A percentile compares a stretch with the other conserved stretches of the same genome.
Evolutionary conservation across 1,140 invertebrate species (phyloP).

Genomic region (Penaeus chinensis): DNA sequence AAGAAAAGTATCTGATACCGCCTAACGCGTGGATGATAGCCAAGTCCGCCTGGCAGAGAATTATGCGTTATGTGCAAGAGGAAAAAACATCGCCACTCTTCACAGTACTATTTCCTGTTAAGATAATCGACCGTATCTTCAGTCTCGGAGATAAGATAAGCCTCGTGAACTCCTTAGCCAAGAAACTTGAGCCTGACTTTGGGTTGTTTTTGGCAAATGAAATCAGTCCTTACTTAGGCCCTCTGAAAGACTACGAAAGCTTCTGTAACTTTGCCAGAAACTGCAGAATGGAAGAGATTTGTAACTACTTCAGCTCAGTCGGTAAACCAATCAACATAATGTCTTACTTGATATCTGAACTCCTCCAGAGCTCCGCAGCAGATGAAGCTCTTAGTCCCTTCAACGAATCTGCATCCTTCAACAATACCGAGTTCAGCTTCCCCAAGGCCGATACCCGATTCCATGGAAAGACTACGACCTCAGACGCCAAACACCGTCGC

Average conservation of each 20-base stretch:
- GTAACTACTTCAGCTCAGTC: slow-evolving; percentile 31
- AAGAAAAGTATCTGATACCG: neutral
- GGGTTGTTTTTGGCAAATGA: slow-evolving; percentile 19
- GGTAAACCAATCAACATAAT: slow-evolving; percentile 2
- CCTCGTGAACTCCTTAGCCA: slow-evolving; percentile 29
- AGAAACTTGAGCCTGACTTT: slow-evolving; percentile 29
- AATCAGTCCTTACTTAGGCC: slow-evolving; percentile 38
- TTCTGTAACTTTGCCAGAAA: slow-evolving; percentile 31
- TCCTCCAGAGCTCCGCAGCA: neutral
- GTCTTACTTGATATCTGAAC: slow-evolving; percentile 7
- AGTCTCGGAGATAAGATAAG: slow-evolving; percentile 41
- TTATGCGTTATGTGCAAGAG: slow-evolving; percentile 25
- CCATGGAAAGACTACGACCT: neutral
- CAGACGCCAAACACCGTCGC: neutral
- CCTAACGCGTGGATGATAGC: slow-evolving; percentile 33
- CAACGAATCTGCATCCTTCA: slow-evolving; percentile 27
- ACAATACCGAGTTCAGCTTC: slow-evolving; percentile 29
- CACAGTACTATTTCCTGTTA: slow-evolving; percentile 21
- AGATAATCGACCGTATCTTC: slow-evolving; percentile 19
- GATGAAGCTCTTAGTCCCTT: slow-evolving; percentile 20
- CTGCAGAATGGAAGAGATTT: neutral
- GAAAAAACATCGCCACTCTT: slow-evolving; percentile 28
- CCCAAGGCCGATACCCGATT: neutral
- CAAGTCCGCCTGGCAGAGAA: slow-evolving; percentile 39
- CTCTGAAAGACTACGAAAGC: slow-evolving; percentile 15